Percentiles rank a stretch among this genome's conserved stretches.
Conservation (phyloP, 64 coral and sea anemone species). For the Anthopleura sola region DNA sequence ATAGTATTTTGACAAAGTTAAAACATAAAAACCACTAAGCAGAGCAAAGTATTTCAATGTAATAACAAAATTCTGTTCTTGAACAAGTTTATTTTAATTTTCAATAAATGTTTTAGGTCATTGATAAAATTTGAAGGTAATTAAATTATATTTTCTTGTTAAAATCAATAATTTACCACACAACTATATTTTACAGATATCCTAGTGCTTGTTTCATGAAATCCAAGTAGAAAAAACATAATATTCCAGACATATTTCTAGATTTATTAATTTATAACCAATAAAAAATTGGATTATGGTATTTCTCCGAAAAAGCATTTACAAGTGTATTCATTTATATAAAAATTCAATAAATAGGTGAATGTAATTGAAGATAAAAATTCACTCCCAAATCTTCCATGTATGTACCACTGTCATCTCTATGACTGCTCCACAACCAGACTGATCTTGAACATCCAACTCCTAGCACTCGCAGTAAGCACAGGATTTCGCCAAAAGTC, state of each 20-base stretch:
- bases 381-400: neutral
- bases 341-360: neutral
- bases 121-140: no score
- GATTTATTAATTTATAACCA: neutral
- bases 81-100: neutral
- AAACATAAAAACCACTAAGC: neutral
- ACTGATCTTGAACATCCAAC: conserved; percentile 52
- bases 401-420: neutral
- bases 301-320: neutral
- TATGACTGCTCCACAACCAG: neutral
- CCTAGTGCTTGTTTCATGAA: no score
- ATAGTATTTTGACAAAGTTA: no score
- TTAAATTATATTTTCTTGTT: no score
- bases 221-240: no score
- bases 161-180: no score
- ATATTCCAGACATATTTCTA: neutral
- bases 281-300: neutral
- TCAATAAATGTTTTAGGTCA: neutral
- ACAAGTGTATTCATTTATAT: neutral
- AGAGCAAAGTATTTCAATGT: neutral
- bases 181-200: no score
- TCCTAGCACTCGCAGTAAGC: conserved; percentile 29
- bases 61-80: neutral
- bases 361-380: neutral
- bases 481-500: conserved; percentile 75